These are phyloP conservation scores for Adela reaumurella DNA, from an alignment of 2,888 invertebrate species.

Conservation along the genomic window DNA sequence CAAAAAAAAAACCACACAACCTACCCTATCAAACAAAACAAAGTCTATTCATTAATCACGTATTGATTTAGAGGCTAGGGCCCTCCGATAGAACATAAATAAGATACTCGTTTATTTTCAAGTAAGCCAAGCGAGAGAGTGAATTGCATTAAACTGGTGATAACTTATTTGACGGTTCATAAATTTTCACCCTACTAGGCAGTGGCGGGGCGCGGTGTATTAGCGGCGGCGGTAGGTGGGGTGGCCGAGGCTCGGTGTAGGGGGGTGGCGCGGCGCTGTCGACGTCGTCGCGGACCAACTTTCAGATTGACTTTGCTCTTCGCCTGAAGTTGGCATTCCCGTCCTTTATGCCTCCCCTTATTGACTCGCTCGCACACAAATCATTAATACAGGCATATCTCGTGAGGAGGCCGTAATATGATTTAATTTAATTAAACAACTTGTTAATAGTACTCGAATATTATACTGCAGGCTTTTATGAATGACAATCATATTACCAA, in stretches of 20 bases:
- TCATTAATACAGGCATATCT: too few species aligned
- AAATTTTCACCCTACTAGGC: constrained; percentile 42
- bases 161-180: constrained; percentile 55
- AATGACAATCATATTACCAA: too few species aligned
- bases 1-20: background rate
- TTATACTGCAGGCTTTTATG: too few species aligned
- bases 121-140: constrained; percentile 3
- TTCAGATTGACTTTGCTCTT: background rate
- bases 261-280: background rate
- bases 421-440: too few species aligned
- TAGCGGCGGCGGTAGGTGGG: constrained; percentile 16
- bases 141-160: constrained; percentile 50
- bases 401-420: too few species aligned
- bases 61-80: constrained; percentile 12
- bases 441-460: too few species aligned
- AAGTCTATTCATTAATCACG: constrained; percentile 6
- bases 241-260: constrained; percentile 17
- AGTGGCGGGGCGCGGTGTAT: constrained; percentile 24
- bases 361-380: background rate
- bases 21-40: background rate
- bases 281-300: background rate
- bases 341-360: background rate
- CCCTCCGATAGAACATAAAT: constrained; percentile 46
- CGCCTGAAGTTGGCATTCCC: background rate
- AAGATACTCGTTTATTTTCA: constrained; percentile 41